These are phyloP conservation scores for Cladopsammia gracilis DNA, from an alignment of 64 coral and sea anemone species.

Conservation along the genomic window DNA sequence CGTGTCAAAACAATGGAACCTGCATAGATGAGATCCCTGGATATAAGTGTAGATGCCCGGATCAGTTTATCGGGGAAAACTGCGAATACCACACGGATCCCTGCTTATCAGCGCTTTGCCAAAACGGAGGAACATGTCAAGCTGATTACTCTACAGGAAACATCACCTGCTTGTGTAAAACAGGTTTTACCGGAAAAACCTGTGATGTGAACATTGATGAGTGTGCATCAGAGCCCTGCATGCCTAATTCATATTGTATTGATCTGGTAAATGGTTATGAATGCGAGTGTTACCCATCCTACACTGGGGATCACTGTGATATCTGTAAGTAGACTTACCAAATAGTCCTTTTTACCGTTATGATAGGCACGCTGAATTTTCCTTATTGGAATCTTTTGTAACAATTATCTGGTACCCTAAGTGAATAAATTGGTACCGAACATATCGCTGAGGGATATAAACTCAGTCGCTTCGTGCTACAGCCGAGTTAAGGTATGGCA, in stretches of 20 bases:
- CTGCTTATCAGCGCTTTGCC: slow-evolving; percentile 1
- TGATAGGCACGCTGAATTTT: too few species aligned
- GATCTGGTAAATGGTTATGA: slow-evolving; percentile 46
- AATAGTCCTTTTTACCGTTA: too few species aligned
- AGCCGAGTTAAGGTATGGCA: too few species aligned
- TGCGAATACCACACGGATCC: slow-evolving; percentile 22
- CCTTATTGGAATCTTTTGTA: too few species aligned
- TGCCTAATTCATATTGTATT: slow-evolving; percentile 1
- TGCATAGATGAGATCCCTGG: slow-evolving; percentile 24
- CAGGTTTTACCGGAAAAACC: slow-evolving; percentile 31
- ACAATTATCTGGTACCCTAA: too few species aligned
- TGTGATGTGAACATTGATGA: slow-evolving; percentile 44
- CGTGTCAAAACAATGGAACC: slow-evolving; percentile 54
- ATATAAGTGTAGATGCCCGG: slow-evolving; percentile 26
- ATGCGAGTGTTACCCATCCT: slow-evolving; percentile 23
- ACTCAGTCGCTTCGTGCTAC: too few species aligned
- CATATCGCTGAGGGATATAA: too few species aligned
- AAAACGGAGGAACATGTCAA: slow-evolving; percentile 32
- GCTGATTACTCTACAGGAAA: slow-evolving; percentile 1
- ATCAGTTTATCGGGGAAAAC: neutral
- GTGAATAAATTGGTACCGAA: too few species aligned
- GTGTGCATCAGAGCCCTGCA: slow-evolving; percentile 40
- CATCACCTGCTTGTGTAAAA: slow-evolving; percentile 15
- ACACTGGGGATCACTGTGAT: slow-evolving; percentile 52
- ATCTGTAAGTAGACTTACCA: slow-evolving; percentile 43